Percentiles rank a stretch among this genome's conserved stretches.
Conservation (phyloP, 2,113 vertebrate genomes). For the Podocnemis expansa region DNA sequence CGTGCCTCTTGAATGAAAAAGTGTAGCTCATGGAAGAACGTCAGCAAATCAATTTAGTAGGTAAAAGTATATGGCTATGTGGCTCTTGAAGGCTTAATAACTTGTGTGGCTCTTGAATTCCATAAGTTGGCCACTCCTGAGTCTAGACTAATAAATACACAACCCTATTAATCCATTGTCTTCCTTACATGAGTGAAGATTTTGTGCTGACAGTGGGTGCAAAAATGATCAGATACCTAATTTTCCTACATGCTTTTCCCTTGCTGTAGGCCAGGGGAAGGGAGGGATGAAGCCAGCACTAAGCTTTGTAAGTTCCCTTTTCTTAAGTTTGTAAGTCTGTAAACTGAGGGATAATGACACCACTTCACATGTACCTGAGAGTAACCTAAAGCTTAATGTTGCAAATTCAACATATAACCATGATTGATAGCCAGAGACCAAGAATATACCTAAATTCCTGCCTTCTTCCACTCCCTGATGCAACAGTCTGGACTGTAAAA, state of each 20-base stretch:
- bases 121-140: too few species aligned
- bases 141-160: not conserved
- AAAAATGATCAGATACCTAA: too few species aligned
- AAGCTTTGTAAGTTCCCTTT: not conserved
- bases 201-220: not conserved
- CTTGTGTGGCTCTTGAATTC: too few species aligned
- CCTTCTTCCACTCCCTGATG: too few species aligned
- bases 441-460: not conserved
- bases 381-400: not conserved
- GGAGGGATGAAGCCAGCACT: not conserved
- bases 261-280: not conserved
- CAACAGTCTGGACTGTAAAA: too few species aligned
- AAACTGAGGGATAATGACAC: not conserved
- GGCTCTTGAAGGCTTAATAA: too few species aligned
- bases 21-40: too few species aligned
- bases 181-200: not conserved
- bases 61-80: too few species aligned
- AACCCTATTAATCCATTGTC: not conserved
- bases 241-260: not conserved
- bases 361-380: not conserved
- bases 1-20: too few species aligned
- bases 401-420: not conserved
- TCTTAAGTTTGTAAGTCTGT: not conserved
- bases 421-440: not conserved
- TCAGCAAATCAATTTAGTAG: too few species aligned